Evolutionary conservation across 2,888 invertebrate genomes (phyloP).

Genomic region (Sialis fuliginosa): DNA sequence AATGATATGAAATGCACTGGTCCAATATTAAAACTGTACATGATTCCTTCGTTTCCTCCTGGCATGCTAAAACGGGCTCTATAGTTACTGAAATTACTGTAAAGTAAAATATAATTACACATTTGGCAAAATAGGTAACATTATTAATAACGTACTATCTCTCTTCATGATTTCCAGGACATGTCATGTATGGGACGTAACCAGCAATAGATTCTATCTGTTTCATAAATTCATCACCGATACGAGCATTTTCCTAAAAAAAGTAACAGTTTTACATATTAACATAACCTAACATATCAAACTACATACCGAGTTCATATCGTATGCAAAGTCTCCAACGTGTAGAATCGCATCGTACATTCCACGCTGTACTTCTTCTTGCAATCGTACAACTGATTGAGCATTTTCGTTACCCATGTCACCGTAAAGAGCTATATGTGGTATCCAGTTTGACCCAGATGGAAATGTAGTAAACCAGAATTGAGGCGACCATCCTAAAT

Average conservation of each 20-base stretch:
- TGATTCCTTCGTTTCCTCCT: conserved; percentile 45
- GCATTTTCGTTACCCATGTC: conserved; percentile 92
- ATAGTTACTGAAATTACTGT: conserved; percentile 90
- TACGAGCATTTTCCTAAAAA: conserved; percentile 45
- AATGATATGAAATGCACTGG: conserved; percentile 81
- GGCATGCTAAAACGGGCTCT: conserved; percentile 86
- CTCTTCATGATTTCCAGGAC: conserved; percentile 84
- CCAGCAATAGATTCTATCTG: conserved; percentile 82
- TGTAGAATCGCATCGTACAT: conserved; percentile 77
- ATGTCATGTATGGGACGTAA: conserved; percentile 81
- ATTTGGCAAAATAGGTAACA: not conserved
- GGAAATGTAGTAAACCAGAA: conserved; percentile 64
- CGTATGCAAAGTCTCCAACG: conserved; percentile 91
- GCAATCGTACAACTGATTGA: conserved; percentile 65
- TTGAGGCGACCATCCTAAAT: conserved; percentile 61
- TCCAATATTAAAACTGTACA: conserved; percentile 78
- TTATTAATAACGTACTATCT: conserved; percentile 40
- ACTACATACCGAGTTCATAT: conserved; percentile 52
- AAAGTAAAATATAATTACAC: conserved; percentile 13
- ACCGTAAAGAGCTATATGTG: conserved; percentile 72
- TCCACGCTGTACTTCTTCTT: conserved; percentile 63
- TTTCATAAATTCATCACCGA: conserved; percentile 87
- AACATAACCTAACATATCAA: too few species aligned
- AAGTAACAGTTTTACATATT: conserved; percentile 8
- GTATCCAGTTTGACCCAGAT: conserved; percentile 49